Conservation (phyloP, 1,140 invertebrate species). For the Metopolophium dirhodum region DNA sequence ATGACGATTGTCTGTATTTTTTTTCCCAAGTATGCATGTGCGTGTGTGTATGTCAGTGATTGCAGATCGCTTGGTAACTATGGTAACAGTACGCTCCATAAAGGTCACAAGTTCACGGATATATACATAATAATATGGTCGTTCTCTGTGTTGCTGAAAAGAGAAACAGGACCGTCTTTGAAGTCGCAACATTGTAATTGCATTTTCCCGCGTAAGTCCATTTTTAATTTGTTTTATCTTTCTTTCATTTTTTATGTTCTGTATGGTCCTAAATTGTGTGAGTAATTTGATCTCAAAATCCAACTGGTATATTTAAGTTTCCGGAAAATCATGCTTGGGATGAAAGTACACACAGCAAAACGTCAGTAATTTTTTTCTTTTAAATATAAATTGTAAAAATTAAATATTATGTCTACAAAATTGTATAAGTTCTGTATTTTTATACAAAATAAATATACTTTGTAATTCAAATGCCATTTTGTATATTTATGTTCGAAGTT, state of each 20-base stretch:
- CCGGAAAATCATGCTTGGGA: not conserved
- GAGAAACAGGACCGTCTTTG: constrained; percentile 39
- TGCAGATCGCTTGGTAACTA: constrained; percentile 54
- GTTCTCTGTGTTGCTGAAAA: not conserved
- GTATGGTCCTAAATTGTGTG: constrained; percentile 4
- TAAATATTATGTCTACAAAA: not conserved
- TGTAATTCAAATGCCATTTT: not conserved
- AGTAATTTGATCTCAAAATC: not conserved
- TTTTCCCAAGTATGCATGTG: not conserved
- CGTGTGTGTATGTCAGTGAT: constrained; percentile 41
- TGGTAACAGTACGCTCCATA: constrained; percentile 50
- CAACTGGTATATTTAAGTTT: not conserved
- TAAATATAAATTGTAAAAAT: not conserved
- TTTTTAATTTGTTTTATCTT: constrained; percentile 26
- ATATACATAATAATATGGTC: constrained; percentile 55
- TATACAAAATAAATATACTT: not conserved
- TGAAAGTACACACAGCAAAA: not conserved
- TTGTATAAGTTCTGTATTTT: not conserved
- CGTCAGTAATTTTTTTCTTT: not conserved
- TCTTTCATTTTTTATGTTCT: not conserved
- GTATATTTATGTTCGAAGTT: not conserved
- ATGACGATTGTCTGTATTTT: constrained; percentile 23
- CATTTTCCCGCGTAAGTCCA: not conserved
- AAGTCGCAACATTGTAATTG: constrained; percentile 43
- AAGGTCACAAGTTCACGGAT: constrained; percentile 57